A percentile compares a stretch with the other conserved stretches of the same genome.
Conservation (phyloP, 2,113 vertebrate genomes). For the Oncorhynchus gorbuscha region DNA sequence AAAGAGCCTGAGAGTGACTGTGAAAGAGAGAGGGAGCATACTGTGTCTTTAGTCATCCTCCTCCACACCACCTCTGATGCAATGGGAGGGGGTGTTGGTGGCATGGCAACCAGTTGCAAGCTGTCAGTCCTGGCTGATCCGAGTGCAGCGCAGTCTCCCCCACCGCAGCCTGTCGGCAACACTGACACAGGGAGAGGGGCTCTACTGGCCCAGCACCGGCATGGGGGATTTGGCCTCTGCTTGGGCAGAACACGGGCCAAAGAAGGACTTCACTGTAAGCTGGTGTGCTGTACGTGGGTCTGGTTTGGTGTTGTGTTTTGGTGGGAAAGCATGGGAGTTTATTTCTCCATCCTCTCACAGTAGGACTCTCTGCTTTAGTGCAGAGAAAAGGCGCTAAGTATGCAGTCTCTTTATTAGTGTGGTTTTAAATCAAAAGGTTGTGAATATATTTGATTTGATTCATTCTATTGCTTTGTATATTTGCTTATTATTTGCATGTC, state of each 20-base stretch:
- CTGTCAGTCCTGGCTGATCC: slow-evolving; percentile 30
- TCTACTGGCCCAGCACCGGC: neutral
- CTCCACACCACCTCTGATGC: slow-evolving; percentile 49
- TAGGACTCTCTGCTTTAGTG: neutral
- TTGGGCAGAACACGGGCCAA: neutral
- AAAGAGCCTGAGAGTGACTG: slow-evolving; percentile 7
- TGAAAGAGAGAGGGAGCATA: slow-evolving; percentile 22
- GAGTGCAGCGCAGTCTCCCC: slow-evolving; percentile 8
- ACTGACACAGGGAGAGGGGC: slow-evolving; percentile 1
- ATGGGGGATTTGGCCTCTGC: slow-evolving; percentile 1
- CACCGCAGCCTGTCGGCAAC: neutral
- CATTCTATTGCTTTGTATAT: neutral
- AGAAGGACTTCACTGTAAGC: neutral
- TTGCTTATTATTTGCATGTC: neutral
- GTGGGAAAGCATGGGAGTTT: neutral
- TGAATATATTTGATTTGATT: neutral
- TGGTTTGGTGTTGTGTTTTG: neutral
- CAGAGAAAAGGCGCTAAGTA: neutral
- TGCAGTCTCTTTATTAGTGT: neutral
- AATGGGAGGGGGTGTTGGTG: slow-evolving; percentile 48
- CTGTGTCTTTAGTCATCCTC: slow-evolving; percentile 57
- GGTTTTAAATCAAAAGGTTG: neutral
- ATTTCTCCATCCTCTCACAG: neutral
- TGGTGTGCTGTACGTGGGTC: neutral
- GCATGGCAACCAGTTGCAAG: slow-evolving; percentile 57